These are phyloP conservation scores for Drosophila pruinosa DNA, from an alignment of 1,140 invertebrate genomes.

Conservation along the genomic window DNA sequence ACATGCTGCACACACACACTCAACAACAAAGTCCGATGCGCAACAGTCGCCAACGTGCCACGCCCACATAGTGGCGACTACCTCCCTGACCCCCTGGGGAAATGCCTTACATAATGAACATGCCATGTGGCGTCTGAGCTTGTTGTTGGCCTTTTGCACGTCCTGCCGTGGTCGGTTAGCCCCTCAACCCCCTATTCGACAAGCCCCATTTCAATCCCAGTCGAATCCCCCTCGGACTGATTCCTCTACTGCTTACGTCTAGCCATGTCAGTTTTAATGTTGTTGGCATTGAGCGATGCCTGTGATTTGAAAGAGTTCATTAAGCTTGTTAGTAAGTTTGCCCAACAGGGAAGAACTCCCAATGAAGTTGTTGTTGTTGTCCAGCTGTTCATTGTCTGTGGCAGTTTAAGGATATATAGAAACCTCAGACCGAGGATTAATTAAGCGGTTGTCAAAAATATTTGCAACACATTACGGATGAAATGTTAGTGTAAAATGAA, in stretches of 20 bases:
- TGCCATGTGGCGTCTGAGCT: slow-evolving; percentile 35
- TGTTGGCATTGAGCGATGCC: slow-evolving; percentile 73
- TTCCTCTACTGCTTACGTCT: slow-evolving; percentile 16
- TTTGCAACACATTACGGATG: too few relatives aligned
- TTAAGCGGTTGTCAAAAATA: neutral
- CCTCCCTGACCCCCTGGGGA: slow-evolving; percentile 12
- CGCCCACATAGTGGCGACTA: slow-evolving; percentile 36
- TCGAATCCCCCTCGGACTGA: slow-evolving; percentile 4
- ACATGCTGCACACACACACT: slow-evolving; percentile 10
- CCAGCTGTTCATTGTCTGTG: neutral
- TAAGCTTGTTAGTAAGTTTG: slow-evolving; percentile 61
- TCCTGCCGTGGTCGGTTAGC: neutral
- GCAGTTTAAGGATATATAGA: neutral
- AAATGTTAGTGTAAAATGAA: too few relatives aligned
- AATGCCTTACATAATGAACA: slow-evolving; percentile 58
- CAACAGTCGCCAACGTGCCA: slow-evolving; percentile 55
- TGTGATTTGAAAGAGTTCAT: slow-evolving; percentile 77
- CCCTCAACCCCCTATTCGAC: neutral
- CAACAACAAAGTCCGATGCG: slow-evolving; percentile 24
- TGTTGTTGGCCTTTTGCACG: slow-evolving; percentile 29
- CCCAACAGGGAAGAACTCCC: slow-evolving; percentile 31
- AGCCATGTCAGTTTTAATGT: slow-evolving; percentile 72
- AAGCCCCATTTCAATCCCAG: neutral
- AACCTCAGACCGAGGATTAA: neutral
- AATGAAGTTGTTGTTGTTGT: neutral